Conservation (phyloP, 2,888 invertebrate genomes). For the Homarus gammarus region DNA sequence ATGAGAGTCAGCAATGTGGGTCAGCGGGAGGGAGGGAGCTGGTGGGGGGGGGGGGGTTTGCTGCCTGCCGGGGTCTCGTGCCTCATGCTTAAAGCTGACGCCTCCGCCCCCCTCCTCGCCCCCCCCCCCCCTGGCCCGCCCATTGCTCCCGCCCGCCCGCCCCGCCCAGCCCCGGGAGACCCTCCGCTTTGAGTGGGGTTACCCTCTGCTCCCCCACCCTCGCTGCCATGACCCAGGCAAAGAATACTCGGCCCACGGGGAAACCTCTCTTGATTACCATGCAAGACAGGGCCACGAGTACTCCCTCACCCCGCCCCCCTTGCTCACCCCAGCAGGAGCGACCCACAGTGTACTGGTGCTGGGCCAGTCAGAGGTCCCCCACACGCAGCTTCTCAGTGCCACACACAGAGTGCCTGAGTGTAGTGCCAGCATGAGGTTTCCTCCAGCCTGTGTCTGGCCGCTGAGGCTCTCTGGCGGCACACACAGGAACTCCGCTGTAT, state of each 20-base stretch:
- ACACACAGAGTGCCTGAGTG: background rate
- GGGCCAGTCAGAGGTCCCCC: background rate
- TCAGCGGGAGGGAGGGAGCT: background rate
- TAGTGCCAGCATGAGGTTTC: no score
- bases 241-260: background rate
- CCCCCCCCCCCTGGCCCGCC: background rate
- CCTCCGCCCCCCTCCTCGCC: constrained; percentile 19
- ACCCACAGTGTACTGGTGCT: no score
- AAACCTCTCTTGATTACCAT: no score
- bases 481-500: no score
- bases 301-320: no score
- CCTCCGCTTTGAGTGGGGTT: no score
- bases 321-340: no score
- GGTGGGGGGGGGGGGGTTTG: constrained; percentile 11
- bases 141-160: background rate
- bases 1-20: constrained; percentile 15
- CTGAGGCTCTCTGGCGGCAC: no score
- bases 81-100: constrained; percentile 62
- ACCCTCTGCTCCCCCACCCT: background rate
- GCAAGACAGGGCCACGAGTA: no score
- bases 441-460: no score
- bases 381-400: background rate
- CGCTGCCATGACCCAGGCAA: background rate
- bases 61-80: constrained; percentile 50
- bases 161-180: background rate